Conservation (phyloP, 2,113 vertebrate genomes). For the Entomyzon cyanotis region DNA sequence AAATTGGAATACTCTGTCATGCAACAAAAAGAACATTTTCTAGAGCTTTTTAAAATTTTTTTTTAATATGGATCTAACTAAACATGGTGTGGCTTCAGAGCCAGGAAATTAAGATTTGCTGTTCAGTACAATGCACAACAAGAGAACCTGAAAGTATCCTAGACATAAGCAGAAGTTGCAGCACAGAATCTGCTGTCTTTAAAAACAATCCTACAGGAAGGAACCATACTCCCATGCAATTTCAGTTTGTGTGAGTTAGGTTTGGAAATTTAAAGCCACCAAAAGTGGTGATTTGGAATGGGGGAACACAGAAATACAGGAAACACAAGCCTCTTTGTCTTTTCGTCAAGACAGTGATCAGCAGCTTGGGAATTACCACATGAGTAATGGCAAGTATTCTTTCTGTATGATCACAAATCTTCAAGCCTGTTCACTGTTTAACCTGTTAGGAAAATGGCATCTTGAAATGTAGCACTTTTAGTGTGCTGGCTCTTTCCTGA, state of each 20-base stretch:
- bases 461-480: neutral
- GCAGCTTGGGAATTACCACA: neutral
- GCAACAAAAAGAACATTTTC: neutral
- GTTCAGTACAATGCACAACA: neutral
- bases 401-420: neutral
- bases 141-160: neutral
- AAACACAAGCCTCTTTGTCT: accelerated
- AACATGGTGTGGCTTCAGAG: neutral
- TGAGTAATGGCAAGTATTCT: neutral
- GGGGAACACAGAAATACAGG: neutral
- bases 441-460: neutral
- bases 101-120: neutral
- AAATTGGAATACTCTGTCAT: neutral
- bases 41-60: neutral
- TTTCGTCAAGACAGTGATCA: accelerated
- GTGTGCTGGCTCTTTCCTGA: neutral
- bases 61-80: neutral
- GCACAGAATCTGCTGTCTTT: neutral
- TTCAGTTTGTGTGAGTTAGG: neutral
- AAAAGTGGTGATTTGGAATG: neutral
- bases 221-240: neutral
- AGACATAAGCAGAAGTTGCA: neutral
- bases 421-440: neutral
- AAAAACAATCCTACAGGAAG: neutral
- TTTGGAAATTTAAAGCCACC: neutral